Evolutionary conservation across 30 jellyfish, hydroid and myxozoan species (phyloP), one percentile per base, ranked within the genome.

Genomic region (Sanderia malayensis): DNA sequence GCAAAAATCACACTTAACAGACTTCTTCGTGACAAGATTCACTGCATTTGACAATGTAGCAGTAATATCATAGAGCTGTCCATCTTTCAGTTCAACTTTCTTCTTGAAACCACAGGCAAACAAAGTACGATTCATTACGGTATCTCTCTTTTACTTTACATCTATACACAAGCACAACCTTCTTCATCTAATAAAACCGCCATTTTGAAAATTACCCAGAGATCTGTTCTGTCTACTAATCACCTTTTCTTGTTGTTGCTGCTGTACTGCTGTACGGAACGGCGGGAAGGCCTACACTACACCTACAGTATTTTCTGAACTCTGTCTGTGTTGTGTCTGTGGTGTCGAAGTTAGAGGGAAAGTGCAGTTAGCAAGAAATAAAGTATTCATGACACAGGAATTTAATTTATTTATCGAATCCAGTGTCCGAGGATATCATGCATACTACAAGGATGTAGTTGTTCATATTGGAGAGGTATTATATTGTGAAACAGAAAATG

Each of bases 401-500:
- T 62, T 62, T 62, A 28, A 62, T 62, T 62, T 62, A 18, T 62
- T 18, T 62, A 52, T 6, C 9, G 78, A 66, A 52, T 11, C 78
- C 31, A 66, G 78, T 66, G 2, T 67, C 19, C 25, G 62, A 31
- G 66, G 66, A 32, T 67, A 67, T 29, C 79, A 67, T 37, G 79
- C 34, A 20, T 33, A 67, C 64, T 33, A 67, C 64, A 67, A 67
- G 31, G 79, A 31, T 26, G 21, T 67, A 10, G 9, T 8, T 29
- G 25, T 67, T 13, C 18, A 22, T 1, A 0, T 67, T 22, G 79
- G 66, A 31, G 79, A 67, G n/a, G 31, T 13, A 29, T 53, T 67
- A 29, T 4, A 13, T 18, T 67, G 79, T 29, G 37, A 67, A 67
- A 29, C 18, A 53, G 63, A 67, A 67, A 49, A 49, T 32, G 79